Conservation (phyloP, 2,113 vertebrate genomes). For the Actinemys pallida region DNA sequence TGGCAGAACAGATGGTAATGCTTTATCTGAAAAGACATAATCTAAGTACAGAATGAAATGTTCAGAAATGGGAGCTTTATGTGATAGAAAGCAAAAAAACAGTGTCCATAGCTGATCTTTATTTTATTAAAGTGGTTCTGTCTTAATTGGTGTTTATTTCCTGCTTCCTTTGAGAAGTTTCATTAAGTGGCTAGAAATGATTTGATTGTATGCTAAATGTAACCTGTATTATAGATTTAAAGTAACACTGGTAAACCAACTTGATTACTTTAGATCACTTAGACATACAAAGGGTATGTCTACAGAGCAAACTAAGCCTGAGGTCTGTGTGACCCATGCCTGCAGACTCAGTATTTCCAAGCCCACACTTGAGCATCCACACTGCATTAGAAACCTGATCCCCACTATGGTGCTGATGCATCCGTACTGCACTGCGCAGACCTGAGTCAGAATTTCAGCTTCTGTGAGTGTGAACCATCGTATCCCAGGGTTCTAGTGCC, state of each 20-base stretch:
- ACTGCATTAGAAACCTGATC: not conserved
- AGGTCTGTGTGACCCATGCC: not conserved
- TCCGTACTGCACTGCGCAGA: not conserved
- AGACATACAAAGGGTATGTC: not conserved
- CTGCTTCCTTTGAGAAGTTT: slow-evolving; percentile 28
- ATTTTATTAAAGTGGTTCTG: slow-evolving; percentile 46
- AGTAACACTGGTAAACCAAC: not conserved
- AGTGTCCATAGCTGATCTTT: slow-evolving; percentile 42
- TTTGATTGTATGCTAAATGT: slow-evolving; percentile 45
- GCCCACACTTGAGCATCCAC: not conserved
- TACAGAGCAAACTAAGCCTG: not conserved
- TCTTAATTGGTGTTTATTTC: slow-evolving; percentile 72
- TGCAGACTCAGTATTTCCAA: not conserved
- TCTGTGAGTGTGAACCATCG: not conserved
- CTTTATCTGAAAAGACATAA: slow-evolving; percentile 65
- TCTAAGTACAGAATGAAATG: slow-evolving; percentile 70
- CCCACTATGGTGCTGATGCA: not conserved
- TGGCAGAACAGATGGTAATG: slow-evolving; percentile 67
- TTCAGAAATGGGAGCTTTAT: slow-evolving; percentile 59
- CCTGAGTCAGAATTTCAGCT: not conserved
- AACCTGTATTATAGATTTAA: not conserved
- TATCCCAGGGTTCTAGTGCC: not conserved
- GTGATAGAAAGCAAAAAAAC: slow-evolving; percentile 50
- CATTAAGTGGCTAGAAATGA: slow-evolving; percentile 33
- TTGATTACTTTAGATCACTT: not conserved